Conservation (phyloP, 2,888 invertebrate species). For the Melieria picta region DNA sequence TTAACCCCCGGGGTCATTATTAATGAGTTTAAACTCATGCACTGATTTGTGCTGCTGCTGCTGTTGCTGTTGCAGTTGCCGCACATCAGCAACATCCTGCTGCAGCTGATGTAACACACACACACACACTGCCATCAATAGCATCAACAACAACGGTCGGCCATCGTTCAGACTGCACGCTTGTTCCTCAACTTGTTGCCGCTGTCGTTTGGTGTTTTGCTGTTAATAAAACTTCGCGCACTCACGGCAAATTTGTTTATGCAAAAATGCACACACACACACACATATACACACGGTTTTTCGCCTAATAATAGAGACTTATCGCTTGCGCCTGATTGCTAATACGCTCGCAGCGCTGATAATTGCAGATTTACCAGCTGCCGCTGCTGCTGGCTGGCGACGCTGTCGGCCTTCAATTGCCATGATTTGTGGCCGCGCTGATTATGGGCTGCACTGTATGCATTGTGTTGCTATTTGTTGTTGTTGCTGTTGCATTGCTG, state of each 20-base stretch:
- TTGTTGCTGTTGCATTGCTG: background rate
- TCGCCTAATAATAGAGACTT: too few relatives aligned
- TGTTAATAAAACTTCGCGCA: too few relatives aligned
- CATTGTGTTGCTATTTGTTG: background rate
- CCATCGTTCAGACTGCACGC: too few relatives aligned
- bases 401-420: conserved; percentile 11
- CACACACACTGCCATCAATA: background rate
- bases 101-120: background rate
- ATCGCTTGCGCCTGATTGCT: too few relatives aligned
- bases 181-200: too few relatives aligned
- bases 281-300: too few relatives aligned
- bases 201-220: too few relatives aligned
- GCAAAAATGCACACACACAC: too few relatives aligned
- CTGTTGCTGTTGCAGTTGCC: too few relatives aligned
- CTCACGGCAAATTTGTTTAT: too few relatives aligned
- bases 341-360: conserved; percentile 18
- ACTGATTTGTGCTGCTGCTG: background rate
- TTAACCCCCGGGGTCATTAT: conserved; percentile 37
- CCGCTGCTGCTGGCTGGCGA: background rate
- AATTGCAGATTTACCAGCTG: conserved; percentile 27
- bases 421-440: conserved; percentile 24
- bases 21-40: conserved; percentile 32
- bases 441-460: conserved; percentile 5
- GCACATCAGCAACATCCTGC: too few relatives aligned
- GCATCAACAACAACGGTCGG: background rate